Evolutionary conservation across 2,113 vertebrate species (phyloP), one percentile per base, ranked within the genome.

Genomic region (Terrapene triunguis): DNA sequence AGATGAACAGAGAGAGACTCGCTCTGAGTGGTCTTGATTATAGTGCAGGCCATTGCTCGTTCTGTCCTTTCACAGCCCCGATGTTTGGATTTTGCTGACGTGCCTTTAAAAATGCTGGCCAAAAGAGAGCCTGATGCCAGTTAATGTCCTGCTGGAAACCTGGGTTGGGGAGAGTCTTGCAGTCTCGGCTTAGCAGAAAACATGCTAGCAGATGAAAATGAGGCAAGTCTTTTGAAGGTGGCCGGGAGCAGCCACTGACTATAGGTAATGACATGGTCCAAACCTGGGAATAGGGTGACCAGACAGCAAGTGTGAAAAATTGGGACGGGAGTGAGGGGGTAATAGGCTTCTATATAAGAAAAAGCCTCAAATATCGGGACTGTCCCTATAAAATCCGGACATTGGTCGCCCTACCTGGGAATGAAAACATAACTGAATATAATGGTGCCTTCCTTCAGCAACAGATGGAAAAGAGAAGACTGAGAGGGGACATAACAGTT

Each of bases 251-350:
- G 47, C 62, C 1, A 0, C 76, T 47, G 42, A 81, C 50, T 12
- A 6, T 1, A 5, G n/a, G 14, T 7, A 0, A 24, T 14, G 27
- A 29, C 27, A 17, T 0, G 0, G 51, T 48, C 24, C 0, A 32
- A 72, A 12, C 53, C 53, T 54, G 21, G 21, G 50, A 50, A 50
- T 27, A 25, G 24, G 55, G 21, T 7, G 53, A 54, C 53, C 53
- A 54, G 19, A 54, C 22, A 57, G 22, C 55, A 57, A 57, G 55
- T 27, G 55, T 27, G 55, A 25, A 57, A 10, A 57, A 57, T 27
- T 25, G 24, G 24, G 22, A 27, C 0, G 9, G 22, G 24, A 24
- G 13, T 50, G 22, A 57, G 55, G 24, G 4, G 55, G 55, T 24
- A 27, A 57, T 2, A 57, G 55, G 55, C 55, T 25, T 24, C 55